Percentiles rank a stretch among this genome's conserved stretches.
Evolutionary conservation across 2,888 invertebrate species (phyloP).

Genomic region (Zele albiditarsus): DNA sequence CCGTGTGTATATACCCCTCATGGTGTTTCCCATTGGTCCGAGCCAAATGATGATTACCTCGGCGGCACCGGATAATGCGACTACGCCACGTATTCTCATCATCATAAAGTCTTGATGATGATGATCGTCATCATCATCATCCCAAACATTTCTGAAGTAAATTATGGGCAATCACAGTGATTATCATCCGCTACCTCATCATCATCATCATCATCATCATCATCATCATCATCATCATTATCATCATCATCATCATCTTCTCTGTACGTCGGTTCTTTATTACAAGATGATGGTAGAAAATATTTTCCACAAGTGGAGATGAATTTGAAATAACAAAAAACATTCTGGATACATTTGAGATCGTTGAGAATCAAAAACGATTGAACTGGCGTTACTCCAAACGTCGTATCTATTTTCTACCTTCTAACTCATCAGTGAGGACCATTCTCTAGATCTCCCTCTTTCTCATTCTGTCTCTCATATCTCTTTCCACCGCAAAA

Average conservation of each 20-base stretch:
- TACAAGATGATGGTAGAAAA: background rate
- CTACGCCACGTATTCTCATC: slow-evolving; percentile 53
- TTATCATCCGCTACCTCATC: slow-evolving; percentile 37
- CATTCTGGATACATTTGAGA: slow-evolving; percentile 19
- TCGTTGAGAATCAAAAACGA: slow-evolving; percentile 38
- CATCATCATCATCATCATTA: slow-evolving; percentile 58
- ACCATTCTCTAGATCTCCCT: slow-evolving; percentile 17
- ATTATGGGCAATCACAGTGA: slow-evolving; percentile 46
- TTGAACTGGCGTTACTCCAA: slow-evolving; percentile 62
- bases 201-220: slow-evolving; percentile 45
- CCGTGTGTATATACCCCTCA: slow-evolving; percentile 46
- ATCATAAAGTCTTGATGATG: slow-evolving; percentile 56
- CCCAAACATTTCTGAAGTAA: slow-evolving; percentile 11
- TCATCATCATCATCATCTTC: slow-evolving; percentile 24
- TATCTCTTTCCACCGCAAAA: slow-evolving; percentile 13
- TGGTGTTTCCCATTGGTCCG: slow-evolving; percentile 67
- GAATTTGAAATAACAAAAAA: background rate
- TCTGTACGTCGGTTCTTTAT: background rate
- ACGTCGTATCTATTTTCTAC: slow-evolving; percentile 65
- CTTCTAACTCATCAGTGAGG: slow-evolving; percentile 49
- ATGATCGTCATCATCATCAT: slow-evolving; percentile 60
- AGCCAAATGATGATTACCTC: slow-evolving; percentile 69
- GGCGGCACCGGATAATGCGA: slow-evolving; percentile 52
- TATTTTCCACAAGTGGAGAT: background rate
- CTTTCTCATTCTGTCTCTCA: slow-evolving; percentile 30